Percentiles rank a stretch among this genome's conserved stretches.
phyloP scores from a whole-genome alignment of 2,797 vertebrate genomes.

The Pempheris klunzingeri region DNA sequence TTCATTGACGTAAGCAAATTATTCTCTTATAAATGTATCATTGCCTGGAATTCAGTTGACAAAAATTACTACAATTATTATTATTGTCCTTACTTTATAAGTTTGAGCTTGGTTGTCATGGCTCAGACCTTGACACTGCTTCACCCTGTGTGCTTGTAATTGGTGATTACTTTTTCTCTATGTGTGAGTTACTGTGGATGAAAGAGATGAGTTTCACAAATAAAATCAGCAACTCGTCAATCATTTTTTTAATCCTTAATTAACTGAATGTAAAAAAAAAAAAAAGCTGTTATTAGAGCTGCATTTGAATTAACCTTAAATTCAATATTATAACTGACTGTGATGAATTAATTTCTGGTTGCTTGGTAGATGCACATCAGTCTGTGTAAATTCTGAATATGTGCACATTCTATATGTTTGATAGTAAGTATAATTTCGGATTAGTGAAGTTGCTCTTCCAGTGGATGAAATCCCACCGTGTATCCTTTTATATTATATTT shows the following conservation, averaged over 20 bases:
- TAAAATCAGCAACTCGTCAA: not conserved
- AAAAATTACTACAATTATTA: not conserved
- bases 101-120: not conserved
- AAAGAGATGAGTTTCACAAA: not conserved
- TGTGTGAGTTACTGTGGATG: not conserved
- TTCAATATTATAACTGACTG: not conserved
- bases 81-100: not conserved
- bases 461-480: slow-evolving; percentile 1
- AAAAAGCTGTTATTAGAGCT: not conserved
- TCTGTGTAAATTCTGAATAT: not conserved
- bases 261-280: not conserved
- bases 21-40: too few species aligned
- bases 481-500: not conserved
- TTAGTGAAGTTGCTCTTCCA: slow-evolving; percentile 3
- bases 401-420: not conserved
- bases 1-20: slow-evolving; percentile 4
- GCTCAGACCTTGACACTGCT: slow-evolving; percentile 3
- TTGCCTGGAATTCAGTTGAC: not conserved
- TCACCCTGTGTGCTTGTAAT: not conserved
- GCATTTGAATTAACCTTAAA: not conserved
- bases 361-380: not conserved
- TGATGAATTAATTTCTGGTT: not conserved
- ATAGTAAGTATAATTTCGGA: not conserved
- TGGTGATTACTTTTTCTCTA: not conserved
- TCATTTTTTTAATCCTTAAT: not conserved